Base-by-base conservation (phyloP, 2,888 invertebrate species). In the Troides aeacus region DNA sequence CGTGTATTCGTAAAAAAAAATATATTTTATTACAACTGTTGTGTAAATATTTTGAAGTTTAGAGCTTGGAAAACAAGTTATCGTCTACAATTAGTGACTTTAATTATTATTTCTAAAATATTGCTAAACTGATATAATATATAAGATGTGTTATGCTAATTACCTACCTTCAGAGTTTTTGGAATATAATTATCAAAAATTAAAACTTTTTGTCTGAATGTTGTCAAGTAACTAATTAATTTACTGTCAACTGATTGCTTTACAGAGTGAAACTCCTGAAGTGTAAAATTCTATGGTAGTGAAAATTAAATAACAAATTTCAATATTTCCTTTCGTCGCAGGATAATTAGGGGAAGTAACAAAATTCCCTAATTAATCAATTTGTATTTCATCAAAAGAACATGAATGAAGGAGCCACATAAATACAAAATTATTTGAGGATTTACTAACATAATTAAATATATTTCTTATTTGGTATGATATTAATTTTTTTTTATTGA, bases 371-470 rank as follows among this genome's bases (percentile, higher is more conserved):
- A 68, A 68, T 68, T 60, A 64, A 64, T 53, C 15, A 64, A 68
- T 30, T 50, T 50, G 24, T 42, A 7, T 21, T 42, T 7, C 62
- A 50, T 63, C 24, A 39, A 66, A 66, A 50, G 36, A 18, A 39
- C 36, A 56, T 6, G 50, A 10, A 36, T 21, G 21, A 21, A 42
- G 71, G 63, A 71, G 72, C 68, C 72, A 76, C 77, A 72, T 75
- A 76, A 50, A 50, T 24, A 63, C 18, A 21, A n/a, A 63, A 50
- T 50, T 3, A 24, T 53, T 63, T 30, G 6, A 6, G 6, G 18
- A n/a, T n/a, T 53, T n/a, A n/a, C 18, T 53, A 18, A n/a, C 7
- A 12, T 53, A 53, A 53, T 53, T 53, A 53, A 1, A n/a, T 1
- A n/a, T n/a, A n/a, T n/a, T 53, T 53, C 1, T 6, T 4, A n/a